phyloP scores from a whole-genome alignment of 2,888 invertebrate genomes.

The Chrysolina haemoptera region DNA sequence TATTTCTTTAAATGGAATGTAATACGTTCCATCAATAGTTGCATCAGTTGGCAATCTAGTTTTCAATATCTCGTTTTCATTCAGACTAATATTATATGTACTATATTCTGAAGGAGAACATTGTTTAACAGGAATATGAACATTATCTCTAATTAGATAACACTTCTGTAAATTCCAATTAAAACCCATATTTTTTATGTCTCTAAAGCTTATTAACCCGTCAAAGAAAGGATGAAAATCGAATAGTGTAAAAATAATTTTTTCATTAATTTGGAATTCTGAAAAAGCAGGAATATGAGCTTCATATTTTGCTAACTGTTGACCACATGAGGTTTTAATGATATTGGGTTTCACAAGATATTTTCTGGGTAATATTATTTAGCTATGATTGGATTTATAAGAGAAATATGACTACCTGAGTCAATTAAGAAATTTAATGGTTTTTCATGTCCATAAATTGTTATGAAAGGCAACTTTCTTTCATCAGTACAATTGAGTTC shows the following conservation, averaged over 20 bases:
- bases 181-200: neutral
- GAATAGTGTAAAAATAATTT: neutral
- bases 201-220: neutral
- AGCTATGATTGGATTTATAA: constrained; percentile 1
- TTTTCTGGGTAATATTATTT: constrained; percentile 2
- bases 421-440: neutral
- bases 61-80: neutral
- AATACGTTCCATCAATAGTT: neutral
- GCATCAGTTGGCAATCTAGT: neutral
- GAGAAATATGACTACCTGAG: constrained; percentile 8
- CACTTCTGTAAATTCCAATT: neutral
- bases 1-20: neutral
- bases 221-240: neutral
- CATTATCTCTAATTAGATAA: neutral
- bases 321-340: no score
- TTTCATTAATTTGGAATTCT: constrained; percentile 1
- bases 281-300: neutral
- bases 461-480: constrained; percentile 5
- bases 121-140: neutral
- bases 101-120: neutral
- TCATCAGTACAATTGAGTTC: constrained; percentile 1
- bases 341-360: neutral
- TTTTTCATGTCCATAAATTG: neutral
- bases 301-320: no score
- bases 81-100: neutral